These are phyloP conservation scores for Poeciliopsis prolifica DNA, from an alignment of 2,113 vertebrate genomes.

Conservation along the genomic window DNA sequence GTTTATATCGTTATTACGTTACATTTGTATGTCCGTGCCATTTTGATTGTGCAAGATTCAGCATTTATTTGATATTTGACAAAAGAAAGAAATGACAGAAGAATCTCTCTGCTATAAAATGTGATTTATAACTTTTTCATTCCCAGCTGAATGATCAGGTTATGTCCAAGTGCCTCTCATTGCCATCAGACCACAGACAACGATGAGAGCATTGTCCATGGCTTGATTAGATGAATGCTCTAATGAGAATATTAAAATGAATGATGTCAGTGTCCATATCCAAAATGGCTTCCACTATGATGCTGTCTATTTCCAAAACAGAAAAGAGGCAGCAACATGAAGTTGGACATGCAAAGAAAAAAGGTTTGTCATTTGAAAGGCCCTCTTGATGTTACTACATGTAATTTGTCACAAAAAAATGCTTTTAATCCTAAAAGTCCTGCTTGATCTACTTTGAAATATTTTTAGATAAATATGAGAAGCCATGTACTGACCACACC, in stretches of 20 bases:
- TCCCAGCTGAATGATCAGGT: constrained; percentile 5
- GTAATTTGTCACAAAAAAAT: not conserved
- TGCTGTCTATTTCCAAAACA: not conserved
- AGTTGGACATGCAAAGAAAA: constrained; percentile 19
- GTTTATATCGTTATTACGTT: not conserved
- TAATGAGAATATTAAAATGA: constrained; percentile 15
- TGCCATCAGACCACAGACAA: constrained; percentile 22
- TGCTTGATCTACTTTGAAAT: not conserved
- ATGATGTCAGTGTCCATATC: constrained; percentile 11
- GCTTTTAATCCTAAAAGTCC: not conserved
- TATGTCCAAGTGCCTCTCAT: constrained; percentile 14
- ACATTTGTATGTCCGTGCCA: not conserved
- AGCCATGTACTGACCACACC: constrained; percentile 32
- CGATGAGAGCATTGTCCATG: constrained; percentile 18
- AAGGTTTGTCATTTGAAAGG: not conserved
- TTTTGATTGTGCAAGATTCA: constrained; percentile 15
- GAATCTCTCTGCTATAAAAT: constrained; percentile 23
- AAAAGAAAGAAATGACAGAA: constrained; percentile 1
- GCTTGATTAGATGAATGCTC: constrained; percentile 25
- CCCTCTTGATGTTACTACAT: no score
- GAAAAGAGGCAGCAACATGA: not conserved
- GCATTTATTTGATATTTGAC: constrained; percentile 17
- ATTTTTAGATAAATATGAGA: constrained; percentile 8
- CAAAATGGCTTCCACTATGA: not conserved
- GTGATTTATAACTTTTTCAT: constrained; percentile 23